Percentiles rank a stretch among this genome's conserved stretches.
Evolutionary conservation across 2,113 vertebrate species (phyloP).

Genomic region (Eurypyga helias): DNA sequence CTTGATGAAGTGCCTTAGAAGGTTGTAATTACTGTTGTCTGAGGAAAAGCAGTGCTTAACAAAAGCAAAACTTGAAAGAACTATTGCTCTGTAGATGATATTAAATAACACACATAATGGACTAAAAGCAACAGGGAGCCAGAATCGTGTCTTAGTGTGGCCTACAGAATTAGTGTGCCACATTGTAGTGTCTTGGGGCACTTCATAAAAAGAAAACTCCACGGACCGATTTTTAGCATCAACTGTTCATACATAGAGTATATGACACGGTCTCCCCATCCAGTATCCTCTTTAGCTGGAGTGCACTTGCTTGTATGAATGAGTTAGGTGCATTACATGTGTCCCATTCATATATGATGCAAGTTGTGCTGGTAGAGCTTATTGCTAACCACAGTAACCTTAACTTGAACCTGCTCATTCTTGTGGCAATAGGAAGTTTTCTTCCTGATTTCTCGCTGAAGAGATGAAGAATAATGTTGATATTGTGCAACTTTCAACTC

Average conservation of each 20-base stretch:
- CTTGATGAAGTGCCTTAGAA: constrained; percentile 10
- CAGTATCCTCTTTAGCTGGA: rapidly evolving
- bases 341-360: neutral
- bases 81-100: neutral
- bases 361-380: neutral
- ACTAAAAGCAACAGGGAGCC: neutral
- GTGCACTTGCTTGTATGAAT: neutral
- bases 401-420: neutral
- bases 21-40: constrained; percentile 1
- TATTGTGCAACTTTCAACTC: neutral
- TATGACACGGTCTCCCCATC: neutral
- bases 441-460: neutral
- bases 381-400: neutral
- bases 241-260: neutral
- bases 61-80: neutral
- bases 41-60: constrained; percentile 23
- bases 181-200: neutral
- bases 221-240: neutral
- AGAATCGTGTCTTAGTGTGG: neutral
- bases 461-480: neutral
- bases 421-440: neutral
- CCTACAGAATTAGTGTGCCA: neutral
- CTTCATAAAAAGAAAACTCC: neutral
- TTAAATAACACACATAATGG: neutral
- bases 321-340: rapidly evolving